These are phyloP conservation scores for Peromyscus maniculatus DNA, from an alignment of 2,113 vertebrate genomes.

Conservation along the genomic window DNA sequence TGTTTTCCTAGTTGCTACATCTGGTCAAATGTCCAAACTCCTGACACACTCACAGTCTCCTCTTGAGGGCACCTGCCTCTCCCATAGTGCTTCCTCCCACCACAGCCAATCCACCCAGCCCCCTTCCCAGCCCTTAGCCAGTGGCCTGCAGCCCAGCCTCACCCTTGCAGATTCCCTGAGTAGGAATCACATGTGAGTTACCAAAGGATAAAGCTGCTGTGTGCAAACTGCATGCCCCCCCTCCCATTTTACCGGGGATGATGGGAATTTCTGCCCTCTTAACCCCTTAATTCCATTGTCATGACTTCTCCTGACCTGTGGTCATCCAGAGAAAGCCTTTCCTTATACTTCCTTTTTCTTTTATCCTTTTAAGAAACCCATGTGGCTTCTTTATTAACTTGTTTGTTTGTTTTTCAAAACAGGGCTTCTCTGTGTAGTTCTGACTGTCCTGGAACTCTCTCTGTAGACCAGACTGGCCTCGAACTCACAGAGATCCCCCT, in stretches of 20 bases:
- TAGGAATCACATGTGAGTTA: background rate
- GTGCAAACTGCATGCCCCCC: no score
- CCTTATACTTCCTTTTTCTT: background rate
- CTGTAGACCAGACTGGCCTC: background rate
- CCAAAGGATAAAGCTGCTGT: background rate
- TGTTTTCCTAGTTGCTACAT: background rate
- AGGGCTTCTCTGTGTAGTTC: background rate
- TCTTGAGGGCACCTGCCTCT: background rate
- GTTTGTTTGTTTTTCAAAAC: background rate
- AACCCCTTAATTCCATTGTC: background rate
- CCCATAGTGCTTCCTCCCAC: no score
- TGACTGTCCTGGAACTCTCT: background rate
- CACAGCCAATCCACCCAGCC: background rate
- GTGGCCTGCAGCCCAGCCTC: background rate
- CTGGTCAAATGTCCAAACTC: background rate
- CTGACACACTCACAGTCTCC: background rate
- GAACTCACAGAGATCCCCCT: background rate
- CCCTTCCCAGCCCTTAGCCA: background rate
- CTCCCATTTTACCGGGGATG: rapidly evolving
- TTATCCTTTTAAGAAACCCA: background rate
- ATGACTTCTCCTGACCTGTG: background rate
- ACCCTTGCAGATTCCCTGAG: background rate
- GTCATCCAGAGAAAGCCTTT: background rate
- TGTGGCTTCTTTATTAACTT: background rate
- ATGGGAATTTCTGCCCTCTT: background rate